phyloP scores from a whole-genome alignment of 2,797 vertebrate species.

The Lagodon rhomboides region DNA sequence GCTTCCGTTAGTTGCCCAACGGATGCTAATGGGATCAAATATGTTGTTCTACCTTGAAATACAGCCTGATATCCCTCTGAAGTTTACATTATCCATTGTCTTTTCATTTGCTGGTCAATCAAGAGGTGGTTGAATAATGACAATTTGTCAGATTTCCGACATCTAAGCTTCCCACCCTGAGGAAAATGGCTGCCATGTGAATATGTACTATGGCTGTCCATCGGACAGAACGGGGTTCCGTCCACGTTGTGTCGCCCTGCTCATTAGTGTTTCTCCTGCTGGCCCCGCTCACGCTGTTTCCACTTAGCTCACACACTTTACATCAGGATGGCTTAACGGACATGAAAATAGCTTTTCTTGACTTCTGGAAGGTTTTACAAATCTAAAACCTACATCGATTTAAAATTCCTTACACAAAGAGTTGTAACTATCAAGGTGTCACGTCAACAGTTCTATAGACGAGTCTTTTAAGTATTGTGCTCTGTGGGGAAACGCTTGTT shows the following conservation, averaged over 20 bases:
- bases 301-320: not conserved
- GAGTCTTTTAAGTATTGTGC: not conserved
- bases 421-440: not conserved
- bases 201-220: too few relatives aligned
- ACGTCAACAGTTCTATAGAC: not conserved
- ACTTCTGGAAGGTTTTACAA: not conserved
- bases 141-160: too few relatives aligned
- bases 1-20: too few relatives aligned
- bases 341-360: not conserved
- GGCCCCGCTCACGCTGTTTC: not conserved
- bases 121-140: too few relatives aligned
- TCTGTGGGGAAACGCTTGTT: not conserved
- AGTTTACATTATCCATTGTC: too few relatives aligned
- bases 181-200: too few relatives aligned
- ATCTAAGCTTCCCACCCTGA: too few relatives aligned
- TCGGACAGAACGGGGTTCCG: not conserved
- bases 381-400: not conserved
- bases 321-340: not conserved
- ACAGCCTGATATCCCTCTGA: too few relatives aligned
- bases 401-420: not conserved
- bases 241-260: not conserved
- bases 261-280: constrained; percentile 42
- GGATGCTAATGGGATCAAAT: too few relatives aligned
- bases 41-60: too few relatives aligned
- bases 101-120: too few relatives aligned